Conservation (phyloP, 2,888 invertebrate species). For the Drosophila cyrtoloma region DNA sequence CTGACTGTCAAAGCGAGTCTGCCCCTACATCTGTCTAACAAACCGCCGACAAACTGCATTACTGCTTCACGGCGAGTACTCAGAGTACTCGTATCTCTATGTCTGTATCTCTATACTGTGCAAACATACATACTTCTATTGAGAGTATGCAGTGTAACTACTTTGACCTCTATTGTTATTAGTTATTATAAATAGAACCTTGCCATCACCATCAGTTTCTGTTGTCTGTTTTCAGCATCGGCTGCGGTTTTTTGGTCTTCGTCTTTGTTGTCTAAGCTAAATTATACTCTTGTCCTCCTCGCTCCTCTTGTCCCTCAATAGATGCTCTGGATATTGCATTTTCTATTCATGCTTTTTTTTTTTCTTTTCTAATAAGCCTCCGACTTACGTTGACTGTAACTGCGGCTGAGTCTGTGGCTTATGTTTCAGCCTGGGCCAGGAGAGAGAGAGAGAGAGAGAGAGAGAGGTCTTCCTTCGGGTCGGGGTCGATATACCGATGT, state of each 20-base stretch:
- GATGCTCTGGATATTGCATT: conserved; percentile 3
- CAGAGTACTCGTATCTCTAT: conserved; percentile 10
- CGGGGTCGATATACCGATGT: background rate
- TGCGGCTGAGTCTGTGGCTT: conserved; percentile 44
- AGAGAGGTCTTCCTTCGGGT: conserved; percentile 3
- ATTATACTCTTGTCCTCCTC: conserved; percentile 28
- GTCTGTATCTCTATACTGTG: conserved; percentile 26
- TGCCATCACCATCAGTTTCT: conserved; percentile 21
- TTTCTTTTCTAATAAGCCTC: conserved; percentile 23
- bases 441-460: background rate
- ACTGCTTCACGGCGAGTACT: conserved; percentile 8
- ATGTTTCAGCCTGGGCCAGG: conserved; percentile 7
- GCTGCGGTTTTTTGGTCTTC: conserved; percentile 64
- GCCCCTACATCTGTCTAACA: conserved; percentile 47
- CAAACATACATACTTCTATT: conserved; percentile 7
- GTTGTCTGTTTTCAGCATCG: conserved; percentile 34
- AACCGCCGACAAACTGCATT: conserved; percentile 18
- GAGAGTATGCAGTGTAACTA: conserved; percentile 69
- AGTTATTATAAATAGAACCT: conserved; percentile 44
- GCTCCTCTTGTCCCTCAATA: background rate
- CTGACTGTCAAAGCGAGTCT: conserved; percentile 41
- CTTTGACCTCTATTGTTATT: conserved; percentile 77
- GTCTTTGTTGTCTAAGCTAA: conserved; percentile 65
- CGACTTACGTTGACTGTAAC: conserved; percentile 46
- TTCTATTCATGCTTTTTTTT: conserved; percentile 17